Evolutionary conservation across 2,888 invertebrate species (phyloP).

Genomic region (Drosophila multiciliata): DNA sequence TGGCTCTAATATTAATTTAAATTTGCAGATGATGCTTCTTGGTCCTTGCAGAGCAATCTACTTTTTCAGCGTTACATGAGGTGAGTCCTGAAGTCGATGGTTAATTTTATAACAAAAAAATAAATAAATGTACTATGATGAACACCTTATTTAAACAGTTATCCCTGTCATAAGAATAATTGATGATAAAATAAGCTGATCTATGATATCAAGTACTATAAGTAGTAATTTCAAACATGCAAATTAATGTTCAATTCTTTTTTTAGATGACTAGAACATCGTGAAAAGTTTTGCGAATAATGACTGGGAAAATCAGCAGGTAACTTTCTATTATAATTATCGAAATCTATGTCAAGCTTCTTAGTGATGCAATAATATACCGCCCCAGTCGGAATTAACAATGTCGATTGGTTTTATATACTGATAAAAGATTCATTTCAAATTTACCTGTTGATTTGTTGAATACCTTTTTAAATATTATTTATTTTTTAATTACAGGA

Average conservation of each 20-base stretch:
- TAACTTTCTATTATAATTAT: slow-evolving; percentile 15
- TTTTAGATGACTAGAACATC: background rate
- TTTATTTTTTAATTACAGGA: slow-evolving; percentile 16
- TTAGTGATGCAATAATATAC: slow-evolving; percentile 43
- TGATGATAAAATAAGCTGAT: slow-evolving; percentile 59
- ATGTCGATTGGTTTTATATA: slow-evolving; percentile 52
- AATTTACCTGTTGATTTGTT: background rate
- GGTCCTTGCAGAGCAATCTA: too few species aligned
- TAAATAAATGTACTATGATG: slow-evolving; percentile 36
- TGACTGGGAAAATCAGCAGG: slow-evolving; percentile 8
- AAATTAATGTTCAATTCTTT: background rate
- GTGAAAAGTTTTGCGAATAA: background rate
- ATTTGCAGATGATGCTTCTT: background rate
- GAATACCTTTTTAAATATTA: background rate
- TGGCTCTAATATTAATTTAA: background rate
- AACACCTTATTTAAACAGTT: slow-evolving; percentile 62
- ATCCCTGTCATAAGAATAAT: slow-evolving; percentile 67
- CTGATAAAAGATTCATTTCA: slow-evolving; percentile 28
- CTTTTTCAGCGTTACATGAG: background rate
- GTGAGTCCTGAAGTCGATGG: slow-evolving; percentile 15
- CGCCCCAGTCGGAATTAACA: slow-evolving; percentile 56
- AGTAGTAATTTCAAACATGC: background rate
- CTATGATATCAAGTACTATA: slow-evolving; percentile 13
- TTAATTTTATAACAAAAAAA: background rate
- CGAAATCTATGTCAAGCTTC: background rate